Percentiles rank a stretch among this genome's conserved stretches.
Evolutionary conservation across 2,113 vertebrate genomes (phyloP).

Genomic region (Muntiacus muntjak): DNA sequence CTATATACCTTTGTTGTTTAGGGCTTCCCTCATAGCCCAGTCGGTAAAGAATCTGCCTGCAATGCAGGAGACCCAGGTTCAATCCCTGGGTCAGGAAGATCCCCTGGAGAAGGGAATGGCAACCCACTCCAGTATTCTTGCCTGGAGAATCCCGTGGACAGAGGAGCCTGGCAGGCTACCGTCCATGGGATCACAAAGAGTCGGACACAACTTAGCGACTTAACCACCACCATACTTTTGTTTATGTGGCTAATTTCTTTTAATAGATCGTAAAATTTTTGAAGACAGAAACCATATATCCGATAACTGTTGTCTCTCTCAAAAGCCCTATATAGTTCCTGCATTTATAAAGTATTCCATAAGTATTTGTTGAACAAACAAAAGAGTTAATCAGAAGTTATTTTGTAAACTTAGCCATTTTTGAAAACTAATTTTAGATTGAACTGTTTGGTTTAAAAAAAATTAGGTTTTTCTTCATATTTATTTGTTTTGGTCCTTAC

Average conservation of each 20-base stretch:
- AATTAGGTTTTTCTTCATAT: not conserved
- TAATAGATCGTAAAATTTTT: not conserved
- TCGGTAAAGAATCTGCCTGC: not conserved
- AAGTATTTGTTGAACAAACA: not conserved
- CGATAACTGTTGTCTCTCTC: not conserved
- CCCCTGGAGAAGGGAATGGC: not conserved
- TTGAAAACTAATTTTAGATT: constrained; percentile 38
- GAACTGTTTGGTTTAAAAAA: not conserved
- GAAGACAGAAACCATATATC: not conserved
- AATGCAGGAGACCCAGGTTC: not conserved
- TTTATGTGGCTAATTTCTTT: not conserved
- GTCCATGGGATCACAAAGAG: not conserved
- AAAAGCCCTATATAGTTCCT: not conserved
- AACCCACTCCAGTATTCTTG: not conserved
- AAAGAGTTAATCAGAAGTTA: not conserved
- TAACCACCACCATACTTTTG: not conserved
- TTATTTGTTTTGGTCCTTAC: not conserved
- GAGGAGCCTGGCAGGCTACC: not conserved
- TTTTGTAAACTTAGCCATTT: not conserved
- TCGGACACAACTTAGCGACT: not conserved
- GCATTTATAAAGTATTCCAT: not conserved
- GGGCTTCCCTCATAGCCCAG: not conserved
- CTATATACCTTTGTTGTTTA: not conserved
- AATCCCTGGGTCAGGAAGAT: not conserved
- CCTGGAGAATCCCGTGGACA: not conserved